A percentile compares a stretch with the other conserved stretches of the same genome.
These are phyloP conservation scores for Sceloporus undulatus DNA, from an alignment of 2,113 vertebrate species.

Conservation along the genomic window DNA sequence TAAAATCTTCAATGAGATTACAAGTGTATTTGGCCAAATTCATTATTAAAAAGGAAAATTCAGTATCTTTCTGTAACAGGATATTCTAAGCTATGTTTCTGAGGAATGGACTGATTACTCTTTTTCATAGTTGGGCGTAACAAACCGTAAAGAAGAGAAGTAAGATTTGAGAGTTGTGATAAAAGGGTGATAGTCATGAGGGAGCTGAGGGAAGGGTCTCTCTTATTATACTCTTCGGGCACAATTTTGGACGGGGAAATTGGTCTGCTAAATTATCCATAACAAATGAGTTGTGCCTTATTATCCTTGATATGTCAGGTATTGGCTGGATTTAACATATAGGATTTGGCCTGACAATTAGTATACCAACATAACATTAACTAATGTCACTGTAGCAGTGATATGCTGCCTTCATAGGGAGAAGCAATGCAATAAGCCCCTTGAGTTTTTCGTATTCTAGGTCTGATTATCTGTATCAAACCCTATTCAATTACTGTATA, in stretches of 20 bases:
- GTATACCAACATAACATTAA: not conserved
- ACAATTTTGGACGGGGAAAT: not conserved
- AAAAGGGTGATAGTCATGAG: too few relatives aligned
- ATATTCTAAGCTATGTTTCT: slow-evolving; percentile 14
- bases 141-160: not conserved
- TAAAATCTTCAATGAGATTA: slow-evolving; percentile 38
- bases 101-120: slow-evolving; percentile 31
- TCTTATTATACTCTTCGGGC: not conserved
- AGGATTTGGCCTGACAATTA: not conserved
- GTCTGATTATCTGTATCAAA: not conserved
- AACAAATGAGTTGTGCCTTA: not conserved
- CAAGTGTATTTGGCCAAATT: slow-evolving; percentile 39
- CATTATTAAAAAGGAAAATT: slow-evolving; percentile 13
- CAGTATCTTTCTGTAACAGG: slow-evolving; percentile 41
- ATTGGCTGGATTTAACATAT: not conserved
- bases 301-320: not conserved
- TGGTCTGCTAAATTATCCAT: not conserved
- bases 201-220: not conserved
- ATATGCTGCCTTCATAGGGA: not conserved
- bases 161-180: not conserved
- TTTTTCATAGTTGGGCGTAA: slow-evolving; percentile 32
- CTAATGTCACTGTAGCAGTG: not conserved
- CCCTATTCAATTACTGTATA: not conserved
- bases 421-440: not conserved
- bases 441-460: not conserved